These are phyloP conservation scores for Leptinotarsa peninsularis DNA, from an alignment of 2,888 invertebrate genomes.

Conservation along the genomic window DNA sequence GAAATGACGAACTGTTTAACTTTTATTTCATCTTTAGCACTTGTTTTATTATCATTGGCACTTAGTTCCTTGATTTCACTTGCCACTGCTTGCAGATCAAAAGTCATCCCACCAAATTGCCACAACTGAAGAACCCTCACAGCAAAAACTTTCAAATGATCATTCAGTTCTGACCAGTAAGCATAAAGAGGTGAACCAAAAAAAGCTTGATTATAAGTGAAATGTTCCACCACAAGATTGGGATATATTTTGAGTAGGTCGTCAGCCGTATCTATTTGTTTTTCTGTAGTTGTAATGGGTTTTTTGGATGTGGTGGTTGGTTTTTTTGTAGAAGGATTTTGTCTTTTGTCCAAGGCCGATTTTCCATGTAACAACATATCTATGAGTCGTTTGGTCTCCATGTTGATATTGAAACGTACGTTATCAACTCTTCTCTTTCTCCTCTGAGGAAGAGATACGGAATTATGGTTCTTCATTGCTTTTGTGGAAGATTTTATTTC, in stretches of 20 bases:
- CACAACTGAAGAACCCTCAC: slow-evolving; percentile 69
- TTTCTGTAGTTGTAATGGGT: slow-evolving; percentile 22
- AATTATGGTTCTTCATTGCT: background rate
- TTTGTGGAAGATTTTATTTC: slow-evolving; percentile 19
- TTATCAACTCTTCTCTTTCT: slow-evolving; percentile 37
- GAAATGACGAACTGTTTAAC: slow-evolving; percentile 45
- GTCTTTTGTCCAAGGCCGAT: slow-evolving; percentile 12
- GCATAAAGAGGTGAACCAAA: slow-evolving; percentile 67
- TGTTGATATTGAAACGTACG: slow-evolving; percentile 37
- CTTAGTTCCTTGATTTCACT: slow-evolving; percentile 8
- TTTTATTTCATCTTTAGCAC: slow-evolving; percentile 25
- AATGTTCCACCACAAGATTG: slow-evolving; percentile 67
- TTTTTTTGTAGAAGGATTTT: background rate
- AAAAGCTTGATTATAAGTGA: slow-evolving; percentile 66
- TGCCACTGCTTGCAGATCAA: slow-evolving; percentile 49
- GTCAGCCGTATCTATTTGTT: slow-evolving; percentile 33
- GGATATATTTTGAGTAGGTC: slow-evolving; percentile 57
- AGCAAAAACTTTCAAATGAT: slow-evolving; percentile 67
- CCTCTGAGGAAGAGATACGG: background rate
- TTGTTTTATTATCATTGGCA: background rate
- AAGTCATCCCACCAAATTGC: slow-evolving; percentile 70
- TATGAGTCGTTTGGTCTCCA: slow-evolving; percentile 40
- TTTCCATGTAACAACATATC: slow-evolving; percentile 41
- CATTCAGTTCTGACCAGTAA: slow-evolving; percentile 68
- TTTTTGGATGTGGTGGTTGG: slow-evolving; percentile 10